A percentile compares a stretch with the other conserved stretches of the same genome.
phyloP scores from a whole-genome alignment of 2,888 invertebrate species.

The Poecilus cupreus region DNA sequence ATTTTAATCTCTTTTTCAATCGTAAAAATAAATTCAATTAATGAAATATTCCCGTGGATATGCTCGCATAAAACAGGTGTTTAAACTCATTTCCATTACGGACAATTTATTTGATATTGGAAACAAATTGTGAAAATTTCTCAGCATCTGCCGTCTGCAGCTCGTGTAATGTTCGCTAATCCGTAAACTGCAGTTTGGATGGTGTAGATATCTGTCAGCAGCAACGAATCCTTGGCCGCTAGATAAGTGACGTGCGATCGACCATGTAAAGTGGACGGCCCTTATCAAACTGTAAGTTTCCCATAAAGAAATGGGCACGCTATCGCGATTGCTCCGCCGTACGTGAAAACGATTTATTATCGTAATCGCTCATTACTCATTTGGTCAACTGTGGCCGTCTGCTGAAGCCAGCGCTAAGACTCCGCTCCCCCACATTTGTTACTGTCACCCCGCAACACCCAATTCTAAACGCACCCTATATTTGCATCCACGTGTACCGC shows the following conservation, averaged over 20 bases:
- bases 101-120: neutral
- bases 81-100: neutral
- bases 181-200: conserved; percentile 18
- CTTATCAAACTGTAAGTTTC: conserved; percentile 55
- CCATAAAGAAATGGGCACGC: conserved; percentile 51
- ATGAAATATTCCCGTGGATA: neutral
- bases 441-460: conserved; percentile 3
- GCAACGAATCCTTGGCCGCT: neutral
- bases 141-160: neutral
- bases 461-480: neutral
- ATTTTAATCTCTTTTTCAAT: conserved; percentile 34
- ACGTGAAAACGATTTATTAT: conserved; percentile 58
- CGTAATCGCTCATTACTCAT: conserved; percentile 59
- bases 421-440: neutral
- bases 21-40: neutral
- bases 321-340: conserved; percentile 51
- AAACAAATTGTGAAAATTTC: neutral
- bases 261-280: conserved; percentile 50
- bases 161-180: neutral
- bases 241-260: conserved; percentile 52
- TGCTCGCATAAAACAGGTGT: neutral
- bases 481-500: conserved; percentile 15
- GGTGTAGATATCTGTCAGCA: neutral
- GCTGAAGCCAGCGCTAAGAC: neutral
- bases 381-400: conserved; percentile 49